These are phyloP conservation scores for Crypturellus tataupa DNA, from an alignment of 2,797 vertebrate genomes.

Conservation along the genomic window DNA sequence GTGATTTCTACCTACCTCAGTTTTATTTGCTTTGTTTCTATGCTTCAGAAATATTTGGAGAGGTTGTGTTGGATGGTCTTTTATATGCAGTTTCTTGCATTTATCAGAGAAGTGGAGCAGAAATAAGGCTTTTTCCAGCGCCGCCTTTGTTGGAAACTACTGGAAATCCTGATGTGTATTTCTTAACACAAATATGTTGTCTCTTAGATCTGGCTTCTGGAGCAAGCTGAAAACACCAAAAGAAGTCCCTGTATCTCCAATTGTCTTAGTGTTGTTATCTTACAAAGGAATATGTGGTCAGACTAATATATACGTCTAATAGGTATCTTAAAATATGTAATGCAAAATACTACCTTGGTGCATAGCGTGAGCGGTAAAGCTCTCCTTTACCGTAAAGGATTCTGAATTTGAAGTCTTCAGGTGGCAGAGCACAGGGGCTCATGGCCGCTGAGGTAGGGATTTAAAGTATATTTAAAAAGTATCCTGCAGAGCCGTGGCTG, in stretches of 20 bases:
- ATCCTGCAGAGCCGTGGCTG: not conserved
- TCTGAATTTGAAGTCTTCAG: not conserved
- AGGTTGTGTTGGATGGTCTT: constrained; percentile 37
- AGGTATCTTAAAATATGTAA: not conserved
- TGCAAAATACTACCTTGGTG: not conserved
- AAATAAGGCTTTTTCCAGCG: not conserved
- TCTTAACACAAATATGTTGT: not conserved
- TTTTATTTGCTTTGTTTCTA: constrained; percentile 12
- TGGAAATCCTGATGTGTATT: constrained; percentile 51
- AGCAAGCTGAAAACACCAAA: not conserved
- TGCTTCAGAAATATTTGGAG: constrained; percentile 13
- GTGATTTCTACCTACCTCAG: not conserved
- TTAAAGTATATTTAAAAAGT: constrained; percentile 13
- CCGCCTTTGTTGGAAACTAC: constrained; percentile 39
- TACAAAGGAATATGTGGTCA: not conserved
- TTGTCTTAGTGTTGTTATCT: not conserved
- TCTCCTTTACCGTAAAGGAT: not conserved
- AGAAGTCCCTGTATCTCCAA: not conserved
- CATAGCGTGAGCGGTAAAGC: not conserved
- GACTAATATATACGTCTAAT: not conserved
- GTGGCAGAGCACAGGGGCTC: not conserved
- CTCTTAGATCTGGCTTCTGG: constrained; percentile 15
- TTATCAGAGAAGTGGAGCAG: constrained; percentile 36
- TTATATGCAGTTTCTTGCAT: constrained; percentile 5
- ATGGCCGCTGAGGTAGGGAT: not conserved